Percentiles rank a stretch among this genome's conserved stretches.
Evolutionary conservation across 2,113 vertebrate species (phyloP).

Genomic region (Chrysochloris asiatica): DNA sequence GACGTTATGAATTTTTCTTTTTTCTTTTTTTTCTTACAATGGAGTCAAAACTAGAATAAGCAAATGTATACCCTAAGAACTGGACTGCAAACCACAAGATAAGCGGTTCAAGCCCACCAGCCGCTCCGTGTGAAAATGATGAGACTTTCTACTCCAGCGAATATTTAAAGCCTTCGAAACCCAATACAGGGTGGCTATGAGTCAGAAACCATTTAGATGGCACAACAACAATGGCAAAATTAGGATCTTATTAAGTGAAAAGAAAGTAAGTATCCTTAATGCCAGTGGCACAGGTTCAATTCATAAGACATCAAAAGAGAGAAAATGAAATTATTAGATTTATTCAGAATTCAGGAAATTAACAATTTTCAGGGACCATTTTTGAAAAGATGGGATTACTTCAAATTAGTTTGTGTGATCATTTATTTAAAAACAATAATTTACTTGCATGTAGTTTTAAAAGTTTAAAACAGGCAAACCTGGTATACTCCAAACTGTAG

Average conservation of each 20-base stretch:
- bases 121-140: too few relatives aligned
- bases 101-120: too few relatives aligned
- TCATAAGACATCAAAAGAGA: not conserved
- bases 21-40: not conserved
- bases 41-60: not conserved
- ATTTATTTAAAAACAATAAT: not conserved
- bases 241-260: not conserved
- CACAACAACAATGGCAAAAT: not conserved
- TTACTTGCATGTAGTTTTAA: not conserved
- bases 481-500: not conserved
- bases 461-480: not conserved
- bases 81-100: too few relatives aligned
- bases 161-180: too few relatives aligned
- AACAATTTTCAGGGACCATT: not conserved
- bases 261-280: not conserved
- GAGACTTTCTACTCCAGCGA: too few relatives aligned
- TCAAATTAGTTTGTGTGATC: not conserved
- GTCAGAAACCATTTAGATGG: too few relatives aligned
- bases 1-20: too few relatives aligned
- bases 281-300: not conserved
- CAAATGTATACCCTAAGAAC: too few relatives aligned
- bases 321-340: not conserved
- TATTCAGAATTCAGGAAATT: conserved; percentile 12
- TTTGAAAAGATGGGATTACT: conserved; percentile 22
- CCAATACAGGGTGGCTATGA: too few relatives aligned